A percentile compares a stretch with the other conserved stretches of the same genome.
These are phyloP conservation scores for Pseudorasbora parva DNA, from an alignment of 2,113 vertebrate species.

Conservation along the genomic window DNA sequence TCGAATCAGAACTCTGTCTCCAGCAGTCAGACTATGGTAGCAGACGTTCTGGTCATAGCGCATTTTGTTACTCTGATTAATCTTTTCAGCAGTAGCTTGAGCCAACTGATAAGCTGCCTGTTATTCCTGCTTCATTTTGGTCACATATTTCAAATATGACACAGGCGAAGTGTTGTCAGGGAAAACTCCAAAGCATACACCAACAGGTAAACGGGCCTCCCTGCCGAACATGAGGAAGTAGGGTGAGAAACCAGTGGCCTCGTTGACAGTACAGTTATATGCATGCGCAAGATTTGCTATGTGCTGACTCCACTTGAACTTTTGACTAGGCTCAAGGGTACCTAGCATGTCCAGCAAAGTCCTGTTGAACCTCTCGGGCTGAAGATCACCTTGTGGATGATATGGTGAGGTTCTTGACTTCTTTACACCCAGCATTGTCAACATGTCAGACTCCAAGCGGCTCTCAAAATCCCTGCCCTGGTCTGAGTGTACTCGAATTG, in stretches of 20 bases:
- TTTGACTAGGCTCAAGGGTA: neutral
- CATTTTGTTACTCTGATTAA: constrained; percentile 42
- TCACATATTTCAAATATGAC: neutral
- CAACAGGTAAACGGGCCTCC: neutral
- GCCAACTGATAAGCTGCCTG: constrained; percentile 39
- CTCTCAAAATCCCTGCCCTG: neutral
- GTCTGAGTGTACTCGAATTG: neutral
- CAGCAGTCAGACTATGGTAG: neutral
- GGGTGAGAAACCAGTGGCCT: neutral
- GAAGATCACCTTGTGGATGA: neutral
- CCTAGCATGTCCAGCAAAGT: neutral
- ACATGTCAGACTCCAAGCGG: neutral
- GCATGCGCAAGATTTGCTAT: neutral
- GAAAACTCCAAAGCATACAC: neutral
- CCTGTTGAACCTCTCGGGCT: neutral
- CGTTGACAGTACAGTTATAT: constrained; percentile 5
- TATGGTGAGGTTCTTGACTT: neutral
- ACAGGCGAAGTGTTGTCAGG: neutral
- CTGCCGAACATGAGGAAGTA: constrained; percentile 22
- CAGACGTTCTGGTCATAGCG: constrained; percentile 40
- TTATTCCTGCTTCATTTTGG: constrained; percentile 31
- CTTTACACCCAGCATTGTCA: neutral
- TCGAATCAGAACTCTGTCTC: constrained; percentile 39
- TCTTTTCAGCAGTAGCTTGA: neutral
- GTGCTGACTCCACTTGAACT: neutral